Evolutionary conservation across 2,888 invertebrate genomes (phyloP).

Genomic region (Sipha maydis): DNA sequence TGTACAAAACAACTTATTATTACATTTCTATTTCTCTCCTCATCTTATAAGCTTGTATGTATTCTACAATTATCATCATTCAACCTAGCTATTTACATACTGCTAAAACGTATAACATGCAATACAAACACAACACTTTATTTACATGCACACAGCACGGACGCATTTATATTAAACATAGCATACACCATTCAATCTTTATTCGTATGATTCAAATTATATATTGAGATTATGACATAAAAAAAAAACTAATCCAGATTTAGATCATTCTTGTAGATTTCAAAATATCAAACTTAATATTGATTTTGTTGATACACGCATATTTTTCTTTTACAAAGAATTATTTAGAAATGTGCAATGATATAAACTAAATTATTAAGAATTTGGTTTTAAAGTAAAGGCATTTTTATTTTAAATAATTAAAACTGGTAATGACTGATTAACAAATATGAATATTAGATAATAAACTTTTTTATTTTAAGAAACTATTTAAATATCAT

Average conservation of each 20-base stretch:
- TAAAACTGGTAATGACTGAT: too few relatives aligned
- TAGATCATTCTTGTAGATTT: constrained; percentile 13
- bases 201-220: constrained; percentile 23
- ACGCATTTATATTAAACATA: constrained; percentile 53
- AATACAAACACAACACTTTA: constrained; percentile 60
- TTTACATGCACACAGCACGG: constrained; percentile 59
- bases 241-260: constrained; percentile 32
- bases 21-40: constrained; percentile 8
- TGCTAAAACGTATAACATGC: constrained; percentile 63
- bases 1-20: constrained; percentile 35
- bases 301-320: neutral
- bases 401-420: too few relatives aligned
- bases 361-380: constrained; percentile 9
- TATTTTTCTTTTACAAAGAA: constrained; percentile 21
- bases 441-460: too few relatives aligned
- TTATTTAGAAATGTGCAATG: constrained; percentile 43
- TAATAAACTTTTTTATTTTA: too few relatives aligned
- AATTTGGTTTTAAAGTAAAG: neutral
- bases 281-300: constrained; percentile 36
- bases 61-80: constrained; percentile 6
- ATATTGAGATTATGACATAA: constrained; percentile 20
- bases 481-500: too few relatives aligned
- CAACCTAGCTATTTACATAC: constrained; percentile 47
- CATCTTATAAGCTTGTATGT: neutral
- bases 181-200: constrained; percentile 47